Evolutionary conservation across 2,797 vertebrate species (phyloP), one percentile per base, ranked within the genome.

Genomic region (Paguma larvata): DNA sequence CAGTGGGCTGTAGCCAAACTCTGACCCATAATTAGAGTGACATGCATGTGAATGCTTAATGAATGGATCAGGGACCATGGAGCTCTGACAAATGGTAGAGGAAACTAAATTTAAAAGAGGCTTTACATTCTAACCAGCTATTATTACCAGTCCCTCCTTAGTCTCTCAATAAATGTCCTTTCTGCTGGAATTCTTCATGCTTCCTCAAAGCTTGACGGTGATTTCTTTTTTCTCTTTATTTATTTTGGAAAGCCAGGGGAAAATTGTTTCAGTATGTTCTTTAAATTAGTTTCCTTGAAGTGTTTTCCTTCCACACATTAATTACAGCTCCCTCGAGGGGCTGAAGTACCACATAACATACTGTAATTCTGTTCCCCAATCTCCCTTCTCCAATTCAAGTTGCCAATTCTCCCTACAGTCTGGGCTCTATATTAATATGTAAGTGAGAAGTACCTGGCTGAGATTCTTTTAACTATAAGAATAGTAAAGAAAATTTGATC

Each of bases 221-320:
- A 97, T 80, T 96, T 85, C 41, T 95, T 94, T 91, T 46, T 70
- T 72, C 32, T 56, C 25, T 94, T 92, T 93, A 67, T 97, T 98
- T 96, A 89, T 93, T 97, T 97, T 96, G 93, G 92, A 97, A 96
- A 97, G 75, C 44, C 21, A 73, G 62, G 59, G 75, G 70, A 95
- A 97, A 97, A 97, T 97, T 94, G 77, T 96, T 97, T 97, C 91
- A 97, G 83, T 97, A 87, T 97, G 95, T 93, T 97, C 94, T 97
- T 97, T 96, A 98, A 96, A 97, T 96, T 96, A 85, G 89, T 96
- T 98, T 93, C 86, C 84, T 97, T 95, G 62, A 80, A 84, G 53
- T 44, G 46, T 88, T 97, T 96, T 91, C 79, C 93, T 96, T 90
- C 62, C 23, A 38, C 68, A 95, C n/a, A 46, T 97, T 97, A 97